phyloP scores from a whole-genome alignment of 2,113 vertebrate genomes.

The Azemiops feae region DNA sequence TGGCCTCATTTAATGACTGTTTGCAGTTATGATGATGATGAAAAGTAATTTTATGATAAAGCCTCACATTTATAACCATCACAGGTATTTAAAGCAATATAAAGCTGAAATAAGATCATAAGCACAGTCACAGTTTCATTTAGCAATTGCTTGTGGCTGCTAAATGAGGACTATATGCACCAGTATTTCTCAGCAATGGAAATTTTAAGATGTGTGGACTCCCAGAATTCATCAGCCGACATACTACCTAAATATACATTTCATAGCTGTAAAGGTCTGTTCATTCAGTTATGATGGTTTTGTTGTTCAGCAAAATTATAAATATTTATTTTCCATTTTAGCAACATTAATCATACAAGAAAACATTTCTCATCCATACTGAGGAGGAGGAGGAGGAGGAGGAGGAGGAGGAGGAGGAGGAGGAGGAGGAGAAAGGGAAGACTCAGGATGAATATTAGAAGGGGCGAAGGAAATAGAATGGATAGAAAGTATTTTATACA shows the following conservation, averaged over 20 bases:
- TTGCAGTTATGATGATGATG: background rate
- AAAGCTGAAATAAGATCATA: background rate
- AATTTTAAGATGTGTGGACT: background rate
- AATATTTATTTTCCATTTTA: constrained; percentile 54
- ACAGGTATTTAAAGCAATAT: background rate
- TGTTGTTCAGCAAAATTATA: constrained; percentile 36
- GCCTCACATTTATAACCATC: background rate
- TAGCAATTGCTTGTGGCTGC: background rate
- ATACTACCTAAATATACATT: background rate
- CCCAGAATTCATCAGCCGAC: background rate
- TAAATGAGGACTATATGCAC: background rate
- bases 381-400: constrained; percentile 53
- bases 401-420: constrained; percentile 50
- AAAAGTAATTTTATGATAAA: background rate
- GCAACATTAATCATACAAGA: constrained; percentile 47
- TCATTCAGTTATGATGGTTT: constrained; percentile 20
- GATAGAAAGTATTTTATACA: background rate
- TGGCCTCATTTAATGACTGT: background rate
- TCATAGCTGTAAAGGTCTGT: background rate
- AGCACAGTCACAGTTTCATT: background rate
- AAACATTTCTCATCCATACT: constrained; percentile 32
- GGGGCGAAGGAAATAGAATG: background rate
- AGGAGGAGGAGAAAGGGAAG: constrained; percentile 51
- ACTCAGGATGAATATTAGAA: background rate
- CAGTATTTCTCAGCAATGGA: background rate